Conservation (phyloP, 2,888 invertebrate species). For the Heteromyza rotundicornis region DNA sequence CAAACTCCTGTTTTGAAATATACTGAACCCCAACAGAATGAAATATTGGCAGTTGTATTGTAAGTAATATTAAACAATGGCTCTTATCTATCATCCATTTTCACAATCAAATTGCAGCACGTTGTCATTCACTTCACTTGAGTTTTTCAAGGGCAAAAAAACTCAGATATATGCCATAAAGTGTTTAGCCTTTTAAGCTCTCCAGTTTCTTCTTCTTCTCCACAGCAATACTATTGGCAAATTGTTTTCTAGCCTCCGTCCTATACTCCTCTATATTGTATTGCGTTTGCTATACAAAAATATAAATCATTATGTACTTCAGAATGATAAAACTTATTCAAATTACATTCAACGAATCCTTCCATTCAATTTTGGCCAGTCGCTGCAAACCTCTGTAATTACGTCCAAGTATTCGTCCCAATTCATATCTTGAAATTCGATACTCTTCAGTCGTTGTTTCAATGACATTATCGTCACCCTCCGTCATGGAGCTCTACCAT, state of each 20-base stretch:
- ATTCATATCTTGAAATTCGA: constrained; percentile 57
- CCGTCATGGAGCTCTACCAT: too few species aligned
- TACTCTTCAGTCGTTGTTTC: constrained; percentile 56
- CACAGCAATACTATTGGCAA: constrained; percentile 52
- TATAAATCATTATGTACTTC: constrained; percentile 1
- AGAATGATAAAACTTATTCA: background rate
- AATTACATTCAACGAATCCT: constrained; percentile 59
- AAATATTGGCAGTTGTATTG: constrained; percentile 22
- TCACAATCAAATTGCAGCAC: too few species aligned
- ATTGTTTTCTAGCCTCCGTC: constrained; percentile 53
- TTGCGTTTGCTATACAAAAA: constrained; percentile 50
- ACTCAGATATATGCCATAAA: too few species aligned
- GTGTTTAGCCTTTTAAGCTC: constrained; percentile 41
- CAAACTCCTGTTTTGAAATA: too few species aligned
- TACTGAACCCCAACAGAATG: constrained; percentile 35
- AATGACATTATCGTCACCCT: constrained; percentile 36
- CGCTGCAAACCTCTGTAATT: constrained; percentile 60
- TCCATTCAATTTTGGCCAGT: constrained; percentile 53
- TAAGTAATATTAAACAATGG: constrained; percentile 18
- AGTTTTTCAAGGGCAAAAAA: constrained; percentile 6
- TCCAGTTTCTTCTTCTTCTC: constrained; percentile 51
- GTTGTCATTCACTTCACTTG: background rate
- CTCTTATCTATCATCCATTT: constrained; percentile 15
- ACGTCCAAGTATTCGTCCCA: constrained; percentile 58
- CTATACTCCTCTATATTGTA: constrained; percentile 57